A percentile compares a stretch with the other conserved stretches of the same genome.
phyloP scores from a whole-genome alignment of 2,113 vertebrate species.

The Trogon melanurus region DNA sequence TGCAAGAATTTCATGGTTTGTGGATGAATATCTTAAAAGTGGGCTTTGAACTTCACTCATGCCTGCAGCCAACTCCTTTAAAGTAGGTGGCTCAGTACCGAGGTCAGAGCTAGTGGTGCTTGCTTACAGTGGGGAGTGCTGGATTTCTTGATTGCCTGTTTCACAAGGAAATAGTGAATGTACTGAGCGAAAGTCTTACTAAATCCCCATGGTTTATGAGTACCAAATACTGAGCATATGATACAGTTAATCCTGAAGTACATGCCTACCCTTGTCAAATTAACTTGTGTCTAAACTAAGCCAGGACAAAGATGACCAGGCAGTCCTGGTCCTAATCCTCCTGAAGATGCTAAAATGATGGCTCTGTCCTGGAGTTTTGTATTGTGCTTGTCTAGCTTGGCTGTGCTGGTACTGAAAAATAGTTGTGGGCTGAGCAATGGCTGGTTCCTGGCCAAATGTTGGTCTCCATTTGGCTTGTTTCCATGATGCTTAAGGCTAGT shows the following conservation, averaged over 20 bases:
- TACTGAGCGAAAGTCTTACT: background rate
- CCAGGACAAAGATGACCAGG: background rate
- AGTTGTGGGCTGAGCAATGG: background rate
- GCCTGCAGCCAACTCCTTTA: background rate
- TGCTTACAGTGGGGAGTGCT: background rate
- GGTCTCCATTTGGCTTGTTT: background rate
- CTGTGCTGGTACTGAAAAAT: background rate
- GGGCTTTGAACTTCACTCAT: background rate
- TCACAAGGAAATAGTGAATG: background rate
- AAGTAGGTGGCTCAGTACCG: background rate
- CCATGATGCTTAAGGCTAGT: background rate
- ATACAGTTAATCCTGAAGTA: background rate
- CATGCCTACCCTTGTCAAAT: background rate
- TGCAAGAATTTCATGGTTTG: background rate
- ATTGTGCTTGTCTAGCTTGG: background rate
- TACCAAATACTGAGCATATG: background rate
- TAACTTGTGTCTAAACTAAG: background rate
- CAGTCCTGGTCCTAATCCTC: background rate
- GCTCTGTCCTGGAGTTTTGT: background rate
- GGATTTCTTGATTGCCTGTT: background rate
- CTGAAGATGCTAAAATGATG: background rate
- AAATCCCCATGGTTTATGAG: background rate
- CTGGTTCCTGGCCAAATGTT: slow-evolving; percentile 2
- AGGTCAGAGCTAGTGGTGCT: background rate
- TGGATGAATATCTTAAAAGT: background rate